These are phyloP conservation scores for Thecophora atra DNA, from an alignment of 2,888 invertebrate genomes.

Conservation along the genomic window DNA sequence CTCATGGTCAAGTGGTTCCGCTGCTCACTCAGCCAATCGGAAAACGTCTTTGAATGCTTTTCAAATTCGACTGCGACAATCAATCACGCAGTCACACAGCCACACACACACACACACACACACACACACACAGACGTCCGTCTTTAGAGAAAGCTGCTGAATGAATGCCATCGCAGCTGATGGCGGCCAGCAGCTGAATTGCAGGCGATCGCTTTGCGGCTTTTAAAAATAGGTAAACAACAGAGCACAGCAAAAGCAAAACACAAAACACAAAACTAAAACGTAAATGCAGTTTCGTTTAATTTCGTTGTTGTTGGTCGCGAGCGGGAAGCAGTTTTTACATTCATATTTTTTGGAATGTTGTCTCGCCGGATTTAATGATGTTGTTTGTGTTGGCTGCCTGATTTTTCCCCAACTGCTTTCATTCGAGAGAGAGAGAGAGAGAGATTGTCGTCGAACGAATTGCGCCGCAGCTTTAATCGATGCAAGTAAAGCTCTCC, in stretches of 20 bases:
- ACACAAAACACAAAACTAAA: neutral
- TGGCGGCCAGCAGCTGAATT: conserved; percentile 44
- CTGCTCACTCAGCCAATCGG: neutral
- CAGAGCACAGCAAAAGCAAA: conserved; percentile 4
- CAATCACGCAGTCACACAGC: conserved; percentile 10
- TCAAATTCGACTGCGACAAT: neutral
- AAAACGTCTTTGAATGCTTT: too few relatives aligned
- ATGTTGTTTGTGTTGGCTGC: conserved; percentile 46
- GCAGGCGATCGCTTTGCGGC: conserved; percentile 59
- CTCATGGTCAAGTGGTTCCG: conserved; percentile 37
- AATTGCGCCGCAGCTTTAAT: too few relatives aligned
- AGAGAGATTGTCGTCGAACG: too few relatives aligned
- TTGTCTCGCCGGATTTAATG: conserved; percentile 60
- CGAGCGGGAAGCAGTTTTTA: neutral
- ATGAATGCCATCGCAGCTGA: conserved; percentile 18
- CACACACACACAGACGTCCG: conserved; percentile 15
- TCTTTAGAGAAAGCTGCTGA: conserved; percentile 38
- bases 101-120: conserved; percentile 21
- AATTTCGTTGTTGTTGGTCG: conserved; percentile 35
- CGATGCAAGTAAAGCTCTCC: too few relatives aligned
- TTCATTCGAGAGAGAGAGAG: too few relatives aligned
- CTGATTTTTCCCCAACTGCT: conserved; percentile 1
- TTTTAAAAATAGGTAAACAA: conserved; percentile 31
- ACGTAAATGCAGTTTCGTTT: conserved; percentile 17
- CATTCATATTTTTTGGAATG: conserved; percentile 49